Base-by-base conservation (phyloP, 2,888 invertebrate genomes). In the Drosophila bunnanda region DNA sequence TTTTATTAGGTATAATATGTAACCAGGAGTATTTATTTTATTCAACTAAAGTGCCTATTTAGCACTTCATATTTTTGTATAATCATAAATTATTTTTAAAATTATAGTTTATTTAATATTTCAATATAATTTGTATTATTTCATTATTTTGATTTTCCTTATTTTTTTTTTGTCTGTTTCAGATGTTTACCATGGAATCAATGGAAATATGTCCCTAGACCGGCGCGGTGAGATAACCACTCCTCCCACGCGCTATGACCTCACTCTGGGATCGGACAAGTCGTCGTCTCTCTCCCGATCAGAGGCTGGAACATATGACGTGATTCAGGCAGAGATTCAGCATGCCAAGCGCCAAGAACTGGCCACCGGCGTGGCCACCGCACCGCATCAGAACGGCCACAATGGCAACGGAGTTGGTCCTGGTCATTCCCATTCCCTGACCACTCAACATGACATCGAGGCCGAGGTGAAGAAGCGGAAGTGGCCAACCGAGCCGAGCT, bases 401-500 rank as follows among this genome's bases (percentile, higher is more conserved):
- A 83, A 83, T 54, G 82, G 82, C 7, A 79, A 79, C 20, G 77
- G 74, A 0, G 8, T 60, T 50, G 13, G 55, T 4, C 20, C 38
- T 17, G 76, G 53, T 1, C 53, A 50, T 50, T 36, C 53, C 9
- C 53, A 54, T 44, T 25, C 50, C 10, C 20, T 55, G 38, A 60
- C 59, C 32, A 73, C 69, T 9, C 71, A 78, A n/a, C 78, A 77
- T 28, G 85, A 89, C 57, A 82, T 77, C 12, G 92, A 92, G 54
- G 93, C 76, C 12, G 92, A 92, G 70, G 83, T 91, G 8, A 92
- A 91, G 67, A 92, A 92, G 64, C 84, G 91, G 46, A 93, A 94
- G 80, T 94, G 94, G 93, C 94, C 95, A 2, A 94, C 94, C 4
- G 96, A 96, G 85, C 95, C 94, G 88, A 95, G 95, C 20, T 97